Percentiles rank a stretch among this genome's conserved stretches.
Conservation (phyloP, 2,888 invertebrate genomes). For the Pterostichus niger region DNA sequence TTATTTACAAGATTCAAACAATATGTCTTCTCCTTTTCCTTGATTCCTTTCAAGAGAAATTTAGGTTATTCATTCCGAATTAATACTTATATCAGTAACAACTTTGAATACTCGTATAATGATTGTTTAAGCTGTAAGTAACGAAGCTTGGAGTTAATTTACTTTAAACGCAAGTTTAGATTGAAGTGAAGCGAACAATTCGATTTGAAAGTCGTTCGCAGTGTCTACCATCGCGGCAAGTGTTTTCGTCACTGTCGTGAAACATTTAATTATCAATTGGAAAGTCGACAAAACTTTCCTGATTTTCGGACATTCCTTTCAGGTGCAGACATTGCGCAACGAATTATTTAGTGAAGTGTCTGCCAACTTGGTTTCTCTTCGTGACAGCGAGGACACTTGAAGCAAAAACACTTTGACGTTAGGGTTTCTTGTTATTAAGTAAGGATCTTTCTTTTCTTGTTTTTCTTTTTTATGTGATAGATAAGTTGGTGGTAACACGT, state of each 20-base stretch:
- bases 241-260: conserved; percentile 13
- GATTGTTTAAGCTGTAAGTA: conserved; percentile 29
- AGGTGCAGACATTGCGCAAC: conserved; percentile 36
- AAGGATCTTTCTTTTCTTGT: too few species aligned
- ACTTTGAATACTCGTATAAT: not conserved
- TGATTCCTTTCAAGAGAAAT: not conserved
- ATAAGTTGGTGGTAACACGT: too few species aligned
- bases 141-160: conserved; percentile 37
- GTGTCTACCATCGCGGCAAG: not conserved
- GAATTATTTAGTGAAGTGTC: conserved; percentile 21
- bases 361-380: not conserved
- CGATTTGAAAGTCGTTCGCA: conserved; percentile 17
- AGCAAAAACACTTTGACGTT: not conserved
- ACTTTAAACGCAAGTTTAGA: conserved; percentile 31
- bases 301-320: conserved; percentile 50
- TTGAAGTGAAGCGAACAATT: conserved; percentile 48
- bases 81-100: conserved; percentile 16
- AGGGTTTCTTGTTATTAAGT: too few species aligned
- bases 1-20: too few species aligned
- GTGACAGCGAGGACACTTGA: not conserved
- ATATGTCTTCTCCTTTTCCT: too few species aligned
- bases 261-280: conserved; percentile 55
- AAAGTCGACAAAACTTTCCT: conserved; percentile 14
- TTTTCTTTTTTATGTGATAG: too few species aligned
- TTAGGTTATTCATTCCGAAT: not conserved